phyloP scores from a whole-genome alignment of 1,140 invertebrate genomes.

The Pollicipes pollicipes region DNA sequence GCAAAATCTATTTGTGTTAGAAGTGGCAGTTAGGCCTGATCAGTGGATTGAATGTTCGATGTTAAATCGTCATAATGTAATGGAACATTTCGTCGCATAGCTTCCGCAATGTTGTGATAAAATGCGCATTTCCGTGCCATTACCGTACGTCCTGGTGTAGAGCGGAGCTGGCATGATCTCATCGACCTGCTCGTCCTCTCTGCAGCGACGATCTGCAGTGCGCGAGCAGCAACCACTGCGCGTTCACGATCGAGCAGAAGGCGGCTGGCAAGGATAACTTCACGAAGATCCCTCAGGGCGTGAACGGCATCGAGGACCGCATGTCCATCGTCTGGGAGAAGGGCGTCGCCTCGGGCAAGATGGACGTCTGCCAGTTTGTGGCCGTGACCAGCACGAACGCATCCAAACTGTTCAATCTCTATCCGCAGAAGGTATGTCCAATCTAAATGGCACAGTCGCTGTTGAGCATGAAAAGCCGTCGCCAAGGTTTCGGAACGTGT shows the following conservation, averaged over 20 bases:
- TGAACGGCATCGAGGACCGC: slow-evolving; percentile 73
- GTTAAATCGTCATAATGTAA: background rate
- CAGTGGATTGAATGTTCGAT: background rate
- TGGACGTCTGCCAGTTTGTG: slow-evolving; percentile 40
- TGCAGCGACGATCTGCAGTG: slow-evolving; percentile 71
- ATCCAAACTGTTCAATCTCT: slow-evolving; percentile 44
- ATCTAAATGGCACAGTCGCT: no score
- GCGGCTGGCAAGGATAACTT: slow-evolving; percentile 75
- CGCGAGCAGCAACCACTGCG: slow-evolving; percentile 92
- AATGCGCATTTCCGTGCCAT: background rate
- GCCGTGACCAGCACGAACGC: slow-evolving; percentile 41
- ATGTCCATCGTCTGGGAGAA: slow-evolving; percentile 43
- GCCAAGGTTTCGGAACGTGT: background rate
- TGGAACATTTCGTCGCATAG: background rate
- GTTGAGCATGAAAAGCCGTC: background rate
- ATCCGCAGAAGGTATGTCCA: slow-evolving; percentile 35
- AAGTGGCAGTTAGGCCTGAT: no score
- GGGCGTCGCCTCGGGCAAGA: slow-evolving; percentile 36
- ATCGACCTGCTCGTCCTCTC: no score
- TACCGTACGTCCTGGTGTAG: background rate
- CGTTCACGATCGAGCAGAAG: slow-evolving; percentile 83
- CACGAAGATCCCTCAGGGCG: slow-evolving; percentile 92
- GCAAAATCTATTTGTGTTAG: no score
- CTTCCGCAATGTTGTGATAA: background rate
- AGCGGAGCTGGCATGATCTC: no score